Percentiles rank a stretch among this genome's conserved stretches.
Conservation (phyloP, 2,797 vertebrate species). For the Adelosebastes latens region DNA sequence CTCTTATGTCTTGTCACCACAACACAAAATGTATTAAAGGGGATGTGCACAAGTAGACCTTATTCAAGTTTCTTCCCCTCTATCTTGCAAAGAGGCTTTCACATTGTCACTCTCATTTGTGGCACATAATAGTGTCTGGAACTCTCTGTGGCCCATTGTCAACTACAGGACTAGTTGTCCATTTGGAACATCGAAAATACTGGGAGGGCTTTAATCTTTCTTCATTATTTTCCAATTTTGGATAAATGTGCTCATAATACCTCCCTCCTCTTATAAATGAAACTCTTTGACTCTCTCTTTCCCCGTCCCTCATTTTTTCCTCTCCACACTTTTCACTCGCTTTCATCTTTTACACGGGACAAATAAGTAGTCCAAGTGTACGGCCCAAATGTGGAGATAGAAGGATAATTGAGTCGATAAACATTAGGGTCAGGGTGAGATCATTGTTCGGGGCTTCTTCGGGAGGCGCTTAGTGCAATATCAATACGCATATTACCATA, state of each 20-base stretch:
- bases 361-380: constrained; percentile 74
- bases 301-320: constrained; percentile 72
- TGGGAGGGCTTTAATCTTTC: constrained; percentile 89
- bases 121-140: constrained; percentile 83
- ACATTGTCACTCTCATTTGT: constrained; percentile 79
- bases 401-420: constrained; percentile 87
- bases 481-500: constrained; percentile 73
- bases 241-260: constrained; percentile 86
- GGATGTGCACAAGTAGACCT: constrained; percentile 73
- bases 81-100: constrained; percentile 80
- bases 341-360: constrained; percentile 84
- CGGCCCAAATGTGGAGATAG: constrained; percentile 78
- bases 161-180: constrained; percentile 79
- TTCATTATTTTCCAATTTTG: constrained; percentile 90
- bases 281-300: constrained; percentile 82
- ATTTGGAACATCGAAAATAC: constrained; percentile 86
- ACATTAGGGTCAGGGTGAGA: constrained; percentile 80
- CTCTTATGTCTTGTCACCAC: constrained; percentile 73
- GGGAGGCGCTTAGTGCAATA: constrained; percentile 72
- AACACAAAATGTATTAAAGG: constrained; percentile 74
- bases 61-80: constrained; percentile 74
- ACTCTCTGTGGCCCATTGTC: constrained; percentile 82
- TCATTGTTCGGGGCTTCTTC: constrained; percentile 76
- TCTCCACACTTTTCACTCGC: constrained; percentile 76
- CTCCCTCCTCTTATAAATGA: constrained; percentile 81